Evolutionary conservation across 2,888 invertebrate species (phyloP).

Genomic region (Clostera curtula): DNA sequence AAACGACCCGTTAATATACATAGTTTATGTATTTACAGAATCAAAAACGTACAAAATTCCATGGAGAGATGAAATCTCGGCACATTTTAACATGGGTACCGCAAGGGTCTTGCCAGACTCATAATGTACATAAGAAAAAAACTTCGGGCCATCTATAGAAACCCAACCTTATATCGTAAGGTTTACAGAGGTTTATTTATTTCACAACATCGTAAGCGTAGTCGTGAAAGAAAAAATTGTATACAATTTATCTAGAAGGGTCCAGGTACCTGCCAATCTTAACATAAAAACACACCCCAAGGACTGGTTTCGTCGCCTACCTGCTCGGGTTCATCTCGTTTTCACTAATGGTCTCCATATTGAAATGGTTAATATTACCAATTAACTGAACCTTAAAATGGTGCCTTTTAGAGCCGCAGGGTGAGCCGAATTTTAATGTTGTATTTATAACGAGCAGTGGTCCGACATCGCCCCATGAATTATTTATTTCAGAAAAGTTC

Average conservation of each 20-base stretch:
- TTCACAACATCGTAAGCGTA: constrained; percentile 17
- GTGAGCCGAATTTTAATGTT: constrained; percentile 56
- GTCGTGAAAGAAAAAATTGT: constrained; percentile 38
- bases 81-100: no score
- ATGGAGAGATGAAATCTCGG: no score
- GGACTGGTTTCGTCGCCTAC: constrained; percentile 55
- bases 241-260: constrained; percentile 45
- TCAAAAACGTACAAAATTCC: no score
- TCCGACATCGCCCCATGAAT: constrained; percentile 47
- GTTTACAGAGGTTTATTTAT: constrained; percentile 4
- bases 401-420: constrained; percentile 46
- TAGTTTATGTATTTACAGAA: no score
- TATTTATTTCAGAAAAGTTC: constrained; percentile 48
- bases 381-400: constrained; percentile 56
- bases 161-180: constrained; percentile 7
- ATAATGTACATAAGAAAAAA: neutral
- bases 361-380: constrained; percentile 62
- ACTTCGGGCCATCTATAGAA: neutral
- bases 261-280: constrained; percentile 55
- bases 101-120: no score
- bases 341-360: constrained; percentile 54
- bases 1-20: no score
- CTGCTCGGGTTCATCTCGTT: constrained; percentile 55
- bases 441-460: constrained; percentile 33
- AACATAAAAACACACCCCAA: constrained; percentile 53